phyloP scores from a whole-genome alignment of 2,888 invertebrate species.

The Rugalucina vietnamica region DNA sequence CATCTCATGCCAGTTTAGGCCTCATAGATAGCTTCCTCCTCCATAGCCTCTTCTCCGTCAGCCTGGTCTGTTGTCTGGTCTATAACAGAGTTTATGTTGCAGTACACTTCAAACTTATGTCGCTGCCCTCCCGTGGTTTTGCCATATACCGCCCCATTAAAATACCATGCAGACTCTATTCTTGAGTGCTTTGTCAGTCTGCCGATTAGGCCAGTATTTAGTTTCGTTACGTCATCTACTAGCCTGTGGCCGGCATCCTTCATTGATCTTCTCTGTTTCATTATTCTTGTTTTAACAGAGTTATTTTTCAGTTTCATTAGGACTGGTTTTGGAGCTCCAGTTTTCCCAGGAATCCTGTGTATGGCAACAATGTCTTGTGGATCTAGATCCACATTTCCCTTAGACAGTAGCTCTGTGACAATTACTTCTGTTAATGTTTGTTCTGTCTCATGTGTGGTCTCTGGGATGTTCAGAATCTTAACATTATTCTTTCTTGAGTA shows the following conservation, averaged over 20 bases:
- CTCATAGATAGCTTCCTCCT: no score
- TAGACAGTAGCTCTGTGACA: neutral
- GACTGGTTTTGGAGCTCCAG: neutral
- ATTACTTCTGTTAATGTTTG: neutral
- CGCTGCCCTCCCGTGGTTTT: neutral
- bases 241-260: slow-evolving; percentile 1
- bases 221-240: slow-evolving; percentile 18
- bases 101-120: slow-evolving; percentile 7
- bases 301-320: slow-evolving; percentile 11
- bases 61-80: no score
- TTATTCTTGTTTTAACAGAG: neutral
- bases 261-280: slow-evolving; percentile 5
- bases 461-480: neutral
- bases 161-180: slow-evolving; percentile 27
- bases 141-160: slow-evolving; percentile 14
- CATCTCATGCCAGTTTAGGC: no score
- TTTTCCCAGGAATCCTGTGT: slow-evolving; percentile 17
- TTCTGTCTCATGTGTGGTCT: neutral
- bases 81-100: neutral
- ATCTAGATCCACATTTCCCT: neutral
- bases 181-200: neutral
- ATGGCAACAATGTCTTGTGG: neutral
- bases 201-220: slow-evolving; percentile 13
- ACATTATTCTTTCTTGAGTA: slow-evolving; percentile 26
- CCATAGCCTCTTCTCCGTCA: no score